Percentiles rank a stretch among this genome's conserved stretches.
phyloP scores from a whole-genome alignment of 2,113 vertebrate species.

The Podilymbus podiceps region DNA sequence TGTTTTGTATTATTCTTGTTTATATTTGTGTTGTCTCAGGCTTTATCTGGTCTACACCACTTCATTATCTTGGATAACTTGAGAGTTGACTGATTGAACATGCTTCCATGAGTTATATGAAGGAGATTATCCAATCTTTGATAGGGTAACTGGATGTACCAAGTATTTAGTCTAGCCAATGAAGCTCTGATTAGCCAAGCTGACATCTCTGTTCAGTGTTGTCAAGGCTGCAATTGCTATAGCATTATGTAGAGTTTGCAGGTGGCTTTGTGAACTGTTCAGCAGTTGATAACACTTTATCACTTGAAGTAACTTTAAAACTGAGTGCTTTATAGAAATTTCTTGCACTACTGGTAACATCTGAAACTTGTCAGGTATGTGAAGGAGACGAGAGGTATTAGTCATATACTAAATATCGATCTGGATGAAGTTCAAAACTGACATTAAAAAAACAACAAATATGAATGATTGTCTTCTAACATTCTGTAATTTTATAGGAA shows the following conservation, averaged over 20 bases:
- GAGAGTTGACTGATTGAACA: background rate
- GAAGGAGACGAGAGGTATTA: background rate
- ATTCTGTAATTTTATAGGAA: conserved; percentile 75
- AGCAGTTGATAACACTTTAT: background rate
- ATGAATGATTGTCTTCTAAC: background rate
- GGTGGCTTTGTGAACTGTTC: background rate
- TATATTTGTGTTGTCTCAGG: background rate
- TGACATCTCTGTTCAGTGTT: background rate
- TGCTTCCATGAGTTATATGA: background rate
- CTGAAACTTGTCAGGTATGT: background rate
- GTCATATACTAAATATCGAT: background rate
- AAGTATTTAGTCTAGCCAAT: background rate
- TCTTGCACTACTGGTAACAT: background rate
- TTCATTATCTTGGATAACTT: background rate
- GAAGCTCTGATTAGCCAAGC: background rate
- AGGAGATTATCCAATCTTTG: background rate
- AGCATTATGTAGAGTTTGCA: background rate
- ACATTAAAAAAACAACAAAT: background rate
- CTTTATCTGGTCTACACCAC: background rate
- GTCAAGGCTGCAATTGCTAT: fast-evolving
- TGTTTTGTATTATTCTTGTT: background rate
- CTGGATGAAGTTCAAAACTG: background rate
- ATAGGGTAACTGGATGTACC: fast-evolving
- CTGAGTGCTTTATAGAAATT: background rate
- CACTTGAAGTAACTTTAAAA: background rate